Evolutionary conservation across 2,888 invertebrate species (phyloP).

Genomic region (Venusia cambrica): DNA sequence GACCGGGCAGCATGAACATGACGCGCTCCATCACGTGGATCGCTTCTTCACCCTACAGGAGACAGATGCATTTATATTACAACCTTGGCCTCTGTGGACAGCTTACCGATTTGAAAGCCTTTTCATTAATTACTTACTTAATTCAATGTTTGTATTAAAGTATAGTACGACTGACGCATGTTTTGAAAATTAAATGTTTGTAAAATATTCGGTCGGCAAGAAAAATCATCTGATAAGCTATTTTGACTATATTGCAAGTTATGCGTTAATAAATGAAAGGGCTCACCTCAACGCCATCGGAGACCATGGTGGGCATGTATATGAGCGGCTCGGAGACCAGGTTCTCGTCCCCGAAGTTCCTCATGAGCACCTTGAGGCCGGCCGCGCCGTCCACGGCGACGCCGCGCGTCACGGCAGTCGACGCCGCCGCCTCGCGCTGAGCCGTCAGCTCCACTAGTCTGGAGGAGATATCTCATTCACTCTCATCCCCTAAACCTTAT

Average conservation of each 20-base stretch:
- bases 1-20: constrained; percentile 83
- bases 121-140: too few species aligned
- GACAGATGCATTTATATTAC: too few species aligned
- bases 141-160: too few species aligned
- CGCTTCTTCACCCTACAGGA: constrained; percentile 61
- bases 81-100: too few species aligned
- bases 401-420: constrained; percentile 48
- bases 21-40: constrained; percentile 67
- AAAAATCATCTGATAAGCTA: too few species aligned
- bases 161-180: too few species aligned
- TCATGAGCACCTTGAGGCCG: constrained; percentile 81
- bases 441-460: constrained; percentile 78
- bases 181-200: too few species aligned
- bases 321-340: constrained; percentile 75
- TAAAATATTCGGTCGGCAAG: too few species aligned
- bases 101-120: too few species aligned
- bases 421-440: constrained; percentile 68
- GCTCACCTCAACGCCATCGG: constrained; percentile 67
- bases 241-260: too few species aligned
- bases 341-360: constrained; percentile 83
- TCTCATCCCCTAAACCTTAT: too few species aligned
- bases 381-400: constrained; percentile 41
- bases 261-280: constrained; percentile 15
- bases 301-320: constrained; percentile 76
- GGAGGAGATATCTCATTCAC: too few species aligned